These are phyloP conservation scores for Hemiscyllium ocellatum DNA, from an alignment of 2,113 vertebrate species.

Conservation along the genomic window DNA sequence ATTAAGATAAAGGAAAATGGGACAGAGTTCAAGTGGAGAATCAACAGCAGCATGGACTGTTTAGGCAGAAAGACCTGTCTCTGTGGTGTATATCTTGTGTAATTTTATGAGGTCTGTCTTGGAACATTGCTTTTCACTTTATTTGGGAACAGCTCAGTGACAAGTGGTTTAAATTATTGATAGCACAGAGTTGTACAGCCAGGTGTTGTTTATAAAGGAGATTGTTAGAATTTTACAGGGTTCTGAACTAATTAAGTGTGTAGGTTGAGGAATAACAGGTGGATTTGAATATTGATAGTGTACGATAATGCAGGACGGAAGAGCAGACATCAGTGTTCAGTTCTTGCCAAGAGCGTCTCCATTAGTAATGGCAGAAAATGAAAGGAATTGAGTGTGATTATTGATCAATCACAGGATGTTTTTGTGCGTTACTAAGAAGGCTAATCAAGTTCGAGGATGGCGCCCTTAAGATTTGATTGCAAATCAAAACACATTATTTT, in stretches of 20 bases:
- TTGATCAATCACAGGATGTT: not conserved
- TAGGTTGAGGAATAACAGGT: not conserved
- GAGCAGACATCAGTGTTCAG: not conserved
- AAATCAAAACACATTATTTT: not conserved
- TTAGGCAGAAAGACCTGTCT: not conserved
- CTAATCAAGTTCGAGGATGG: not conserved
- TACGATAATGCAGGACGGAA: not conserved
- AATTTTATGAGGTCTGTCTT: not conserved
- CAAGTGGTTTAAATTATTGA: not conserved
- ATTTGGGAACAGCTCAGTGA: not conserved
- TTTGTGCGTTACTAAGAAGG: not conserved
- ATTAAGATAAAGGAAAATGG: too few species aligned
- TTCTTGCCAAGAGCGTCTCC: not conserved
- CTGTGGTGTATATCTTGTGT: not conserved
- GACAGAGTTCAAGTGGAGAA: too few species aligned
- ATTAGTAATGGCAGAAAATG: not conserved
- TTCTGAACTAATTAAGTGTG: not conserved
- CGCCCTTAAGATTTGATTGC: not conserved
- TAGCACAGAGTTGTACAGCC: not conserved
- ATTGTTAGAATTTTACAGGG: not conserved
- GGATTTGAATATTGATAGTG: not conserved
- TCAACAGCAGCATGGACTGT: too few species aligned
- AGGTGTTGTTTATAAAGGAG: not conserved
- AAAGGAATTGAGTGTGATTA: conserved; percentile 3
- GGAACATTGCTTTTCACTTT: not conserved